These are phyloP conservation scores for Dermochelys coriacea DNA, from an alignment of 2,797 vertebrate species.

Conservation along the genomic window DNA sequence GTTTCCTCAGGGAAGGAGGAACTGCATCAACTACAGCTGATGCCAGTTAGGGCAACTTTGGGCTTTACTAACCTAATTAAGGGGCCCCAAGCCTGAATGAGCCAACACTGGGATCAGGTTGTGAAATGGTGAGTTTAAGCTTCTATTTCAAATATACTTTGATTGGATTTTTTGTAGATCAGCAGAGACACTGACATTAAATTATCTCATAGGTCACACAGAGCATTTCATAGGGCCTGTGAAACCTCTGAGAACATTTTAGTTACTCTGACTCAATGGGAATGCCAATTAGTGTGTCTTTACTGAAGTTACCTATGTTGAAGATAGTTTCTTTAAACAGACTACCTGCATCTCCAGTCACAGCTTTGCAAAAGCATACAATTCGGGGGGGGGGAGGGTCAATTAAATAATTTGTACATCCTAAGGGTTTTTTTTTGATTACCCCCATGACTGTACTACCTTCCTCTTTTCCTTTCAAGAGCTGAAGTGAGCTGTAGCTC, in stretches of 20 bases:
- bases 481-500: no score
- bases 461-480: conserved; percentile 33
- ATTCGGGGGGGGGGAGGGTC: background rate
- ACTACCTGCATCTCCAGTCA: conserved; percentile 8
- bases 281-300: conserved; percentile 56
- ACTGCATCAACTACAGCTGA: background rate
- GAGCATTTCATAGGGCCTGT: background rate
- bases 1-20: background rate
- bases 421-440: background rate
- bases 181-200: background rate
- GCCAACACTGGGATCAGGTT: background rate
- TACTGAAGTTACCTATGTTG: conserved; percentile 9
- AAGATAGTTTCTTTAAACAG: background rate
- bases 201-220: background rate
- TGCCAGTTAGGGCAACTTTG: background rate
- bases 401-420: background rate
- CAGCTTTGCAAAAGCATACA: background rate
- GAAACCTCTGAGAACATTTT: conserved; percentile 50
- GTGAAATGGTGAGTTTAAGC: background rate
- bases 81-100: background rate
- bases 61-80: background rate
- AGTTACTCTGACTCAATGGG: background rate
- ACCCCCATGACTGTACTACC: background rate
- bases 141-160: background rate
- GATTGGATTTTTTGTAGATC: background rate